Evolutionary conservation across 2,888 invertebrate genomes (phyloP), one percentile per base, ranked within the genome.

Genomic region (Cetonia aurata): DNA sequence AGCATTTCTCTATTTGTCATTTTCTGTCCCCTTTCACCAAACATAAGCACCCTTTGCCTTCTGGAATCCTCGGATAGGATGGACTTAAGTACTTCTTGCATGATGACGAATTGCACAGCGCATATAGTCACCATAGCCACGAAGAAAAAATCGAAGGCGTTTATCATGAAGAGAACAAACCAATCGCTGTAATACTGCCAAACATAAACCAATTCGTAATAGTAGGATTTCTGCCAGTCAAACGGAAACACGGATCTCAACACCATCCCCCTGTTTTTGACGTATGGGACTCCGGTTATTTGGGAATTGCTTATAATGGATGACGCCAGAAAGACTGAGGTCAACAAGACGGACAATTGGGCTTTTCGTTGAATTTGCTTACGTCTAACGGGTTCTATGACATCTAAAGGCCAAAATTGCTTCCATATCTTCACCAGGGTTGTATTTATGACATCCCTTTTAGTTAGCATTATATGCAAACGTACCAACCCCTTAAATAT

Each of bases 131-230:
- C 70, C 25, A 72, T 13, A 10, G 72, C 55, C 15, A 62, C 25
- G 13, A 69, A 67, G 10, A 72, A 67, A 37, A 69, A 72, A 25
- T 72, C 72, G 46, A 70, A 70, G 1, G 66, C 66, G 13, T 60
- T 69, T 42, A 72, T 59, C 1, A 69, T 55, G 25, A 69, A 72
- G 4, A 72, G 46, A 3, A 66, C 59, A 25, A 46, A 71, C 71
- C 71, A 53, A 46, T 75, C 73, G n/a, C 57, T 53, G 37, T 73
- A 60, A 13, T 72, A 67, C 59, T 77, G 75, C 60, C 72, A 52
- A 9, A 72, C 41, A 33, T 75, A 77, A 9, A 75, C 33, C 4
- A 73, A 56, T 68, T 77, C 77, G 46, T 75, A 77, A 2, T 71
- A 10, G 6, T 71, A 73, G 10, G 71, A 56, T 19, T 31, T 8